Percentiles rank a stretch among this genome's conserved stretches.
phyloP scores from a whole-genome alignment of 2,113 vertebrate species.

The Hiodon alosoides region DNA sequence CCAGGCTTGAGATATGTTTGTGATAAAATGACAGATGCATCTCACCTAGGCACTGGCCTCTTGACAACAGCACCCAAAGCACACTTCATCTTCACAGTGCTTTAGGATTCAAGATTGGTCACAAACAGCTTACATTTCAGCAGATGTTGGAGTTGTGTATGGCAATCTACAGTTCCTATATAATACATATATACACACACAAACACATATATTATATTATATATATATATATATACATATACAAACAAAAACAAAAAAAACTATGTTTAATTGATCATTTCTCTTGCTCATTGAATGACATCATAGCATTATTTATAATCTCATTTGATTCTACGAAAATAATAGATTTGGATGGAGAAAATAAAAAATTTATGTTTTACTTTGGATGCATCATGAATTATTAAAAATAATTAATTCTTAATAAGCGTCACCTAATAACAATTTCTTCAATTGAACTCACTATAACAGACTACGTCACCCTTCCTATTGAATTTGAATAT shows the following conservation, averaged over 20 bases:
- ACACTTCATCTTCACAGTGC: slow-evolving; percentile 77
- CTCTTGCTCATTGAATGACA: slow-evolving; percentile 47
- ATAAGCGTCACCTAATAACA: slow-evolving; percentile 65
- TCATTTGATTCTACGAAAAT: slow-evolving; percentile 60
- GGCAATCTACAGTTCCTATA: too few species aligned
- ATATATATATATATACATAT: too few species aligned
- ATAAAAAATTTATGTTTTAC: slow-evolving; percentile 66
- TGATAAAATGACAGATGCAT: slow-evolving; percentile 92
- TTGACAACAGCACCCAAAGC: slow-evolving; percentile 80
- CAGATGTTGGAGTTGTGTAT: slow-evolving; percentile 66
- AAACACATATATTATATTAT: too few species aligned
- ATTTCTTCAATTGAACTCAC: slow-evolving; percentile 27
- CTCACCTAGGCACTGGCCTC: slow-evolving; percentile 77
- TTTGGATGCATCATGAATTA: slow-evolving; percentile 62
- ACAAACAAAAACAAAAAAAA: too few species aligned
- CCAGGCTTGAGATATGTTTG: slow-evolving; percentile 89
- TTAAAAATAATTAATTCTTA: slow-evolving; percentile 67
- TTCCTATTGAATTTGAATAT: neutral
- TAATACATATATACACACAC: too few species aligned
- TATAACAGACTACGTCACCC: neutral
- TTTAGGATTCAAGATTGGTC: slow-evolving; percentile 84
- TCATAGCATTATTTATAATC: slow-evolving; percentile 49
- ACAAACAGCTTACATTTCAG: slow-evolving; percentile 82
- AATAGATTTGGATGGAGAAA: slow-evolving; percentile 49
- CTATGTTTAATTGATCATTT: slow-evolving; percentile 80